Base-by-base conservation (phyloP, 2,797 vertebrate species). In the Hephaestus fuliginosus region DNA sequence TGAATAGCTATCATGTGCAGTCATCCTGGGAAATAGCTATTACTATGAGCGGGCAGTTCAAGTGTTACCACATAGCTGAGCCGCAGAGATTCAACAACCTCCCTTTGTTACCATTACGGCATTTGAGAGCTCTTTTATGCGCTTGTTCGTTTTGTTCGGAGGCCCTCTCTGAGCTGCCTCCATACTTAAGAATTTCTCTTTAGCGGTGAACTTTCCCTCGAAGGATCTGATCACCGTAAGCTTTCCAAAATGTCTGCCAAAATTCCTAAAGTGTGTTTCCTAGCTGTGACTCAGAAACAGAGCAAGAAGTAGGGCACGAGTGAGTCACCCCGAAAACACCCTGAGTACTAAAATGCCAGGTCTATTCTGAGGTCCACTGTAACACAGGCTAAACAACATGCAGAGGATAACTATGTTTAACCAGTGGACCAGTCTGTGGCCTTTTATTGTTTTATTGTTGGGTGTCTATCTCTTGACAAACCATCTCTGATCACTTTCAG, bases 251-350 rank as follows among this genome's bases (percentile, higher is more conserved):
- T 22, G 46, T 67, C 43, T 63, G 82, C 85, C 87, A 90, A 89
- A 84, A 89, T 85, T 89, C 86, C 75, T 84, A 25, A 81, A 74
- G 78, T 76, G 76, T 72, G 81, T 89, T 91, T 87, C 75, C 79
- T 75, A 71, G 67, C 77, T 75, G 80, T 85, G 86, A 92, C 76
- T 91, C 85, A 90, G 80, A 87, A 39, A 49, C 61, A 20, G 49
- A 87, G 86, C 81, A 65, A 70, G 67, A 90, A 91, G 89, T 91
- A 93, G 83, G 87, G 74, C 84, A 89, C 18, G 76, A 85, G 81
- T 89, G 88, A 91, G 81, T 92, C 88, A 91, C 80, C 52, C 63
- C 46, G 3, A 76, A 86, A 90, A 85, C 64, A 82, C 68, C 79
- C 63, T 12, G 20, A 81, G 67, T 65, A 63, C 25, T 77, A 17